A percentile compares a stretch with the other conserved stretches of the same genome.
phyloP scores from a whole-genome alignment of 2,888 invertebrate genomes.

The Eristalinus aeneus region DNA sequence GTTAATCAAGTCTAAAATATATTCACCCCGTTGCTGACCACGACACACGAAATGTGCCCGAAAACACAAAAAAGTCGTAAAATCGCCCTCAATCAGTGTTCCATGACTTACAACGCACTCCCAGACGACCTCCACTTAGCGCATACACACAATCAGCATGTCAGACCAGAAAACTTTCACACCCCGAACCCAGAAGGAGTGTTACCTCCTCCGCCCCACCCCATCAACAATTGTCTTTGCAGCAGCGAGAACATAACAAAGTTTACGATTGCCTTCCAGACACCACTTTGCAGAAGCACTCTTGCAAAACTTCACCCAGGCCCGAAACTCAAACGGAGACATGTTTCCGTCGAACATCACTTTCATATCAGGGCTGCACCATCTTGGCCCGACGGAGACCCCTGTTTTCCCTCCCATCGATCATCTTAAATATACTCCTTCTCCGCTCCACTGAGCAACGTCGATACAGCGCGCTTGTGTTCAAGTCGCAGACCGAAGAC shows the following conservation, averaged over 20 bases:
- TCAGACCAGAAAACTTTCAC: not conserved
- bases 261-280: not conserved
- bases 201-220: not conserved
- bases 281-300: not conserved
- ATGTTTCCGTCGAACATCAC: slow-evolving; percentile 11
- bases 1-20: not conserved
- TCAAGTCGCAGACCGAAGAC: not conserved
- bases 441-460: slow-evolving; percentile 61
- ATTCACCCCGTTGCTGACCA: not conserved
- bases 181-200: not conserved
- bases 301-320: slow-evolving; percentile 1
- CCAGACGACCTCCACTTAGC: not conserved
- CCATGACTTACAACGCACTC: not conserved
- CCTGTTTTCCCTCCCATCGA: slow-evolving; percentile 38
- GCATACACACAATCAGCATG: not conserved
- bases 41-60: not conserved
- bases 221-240: not conserved
- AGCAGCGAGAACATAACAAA: not conserved
- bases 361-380: not conserved
- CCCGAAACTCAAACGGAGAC: not conserved
- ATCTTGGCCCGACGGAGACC: slow-evolving; percentile 12
- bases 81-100: not conserved
- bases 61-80: not conserved
- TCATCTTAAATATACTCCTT: slow-evolving; percentile 62
- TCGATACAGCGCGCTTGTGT: slow-evolving; percentile 7